Evolutionary conservation across 2,888 invertebrate species (phyloP).

Genomic region (Acleris literana): DNA sequence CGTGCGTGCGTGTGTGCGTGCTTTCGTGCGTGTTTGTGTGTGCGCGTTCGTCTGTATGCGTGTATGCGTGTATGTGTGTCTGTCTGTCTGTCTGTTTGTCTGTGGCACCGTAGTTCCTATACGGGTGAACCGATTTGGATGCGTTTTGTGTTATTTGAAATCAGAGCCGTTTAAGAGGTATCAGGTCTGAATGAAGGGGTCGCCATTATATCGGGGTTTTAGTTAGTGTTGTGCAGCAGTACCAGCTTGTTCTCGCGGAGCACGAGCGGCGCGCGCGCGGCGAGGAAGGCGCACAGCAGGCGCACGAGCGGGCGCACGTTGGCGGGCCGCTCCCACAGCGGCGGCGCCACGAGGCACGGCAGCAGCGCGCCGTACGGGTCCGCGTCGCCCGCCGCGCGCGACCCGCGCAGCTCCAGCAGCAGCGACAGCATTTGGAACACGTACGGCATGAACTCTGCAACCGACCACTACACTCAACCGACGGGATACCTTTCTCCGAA

Average conservation of each 20-base stretch:
- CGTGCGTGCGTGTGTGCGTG: too few species aligned
- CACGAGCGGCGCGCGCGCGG: conserved; percentile 61
- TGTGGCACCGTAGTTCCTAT: too few species aligned
- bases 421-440: conserved; percentile 98
- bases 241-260: conserved; percentile 87
- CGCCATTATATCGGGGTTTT: too few species aligned
- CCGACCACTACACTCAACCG: conserved; percentile 1
- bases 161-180: too few species aligned
- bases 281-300: conserved; percentile 94
- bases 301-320: conserved; percentile 97
- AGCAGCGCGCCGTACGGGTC: conserved; percentile 95
- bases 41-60: too few species aligned
- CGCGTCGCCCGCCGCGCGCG: conserved; percentile 65
- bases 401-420: conserved; percentile 89
- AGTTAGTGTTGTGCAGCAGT: conserved; percentile 44
- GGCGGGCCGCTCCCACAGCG: conserved; percentile 96
- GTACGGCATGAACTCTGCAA: conserved; percentile 97
- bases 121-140: too few species aligned
- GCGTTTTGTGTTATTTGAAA: too few species aligned
- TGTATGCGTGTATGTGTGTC: too few species aligned
- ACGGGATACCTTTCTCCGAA: too few species aligned
- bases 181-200: too few species aligned
- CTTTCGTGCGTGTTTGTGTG: too few species aligned
- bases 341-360: conserved; percentile 94
- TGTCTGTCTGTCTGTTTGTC: too few species aligned